A percentile compares a stretch with the other conserved stretches of the same genome.
phyloP scores from a whole-genome alignment of 2,888 invertebrate genomes.

The Papilio gigon region DNA sequence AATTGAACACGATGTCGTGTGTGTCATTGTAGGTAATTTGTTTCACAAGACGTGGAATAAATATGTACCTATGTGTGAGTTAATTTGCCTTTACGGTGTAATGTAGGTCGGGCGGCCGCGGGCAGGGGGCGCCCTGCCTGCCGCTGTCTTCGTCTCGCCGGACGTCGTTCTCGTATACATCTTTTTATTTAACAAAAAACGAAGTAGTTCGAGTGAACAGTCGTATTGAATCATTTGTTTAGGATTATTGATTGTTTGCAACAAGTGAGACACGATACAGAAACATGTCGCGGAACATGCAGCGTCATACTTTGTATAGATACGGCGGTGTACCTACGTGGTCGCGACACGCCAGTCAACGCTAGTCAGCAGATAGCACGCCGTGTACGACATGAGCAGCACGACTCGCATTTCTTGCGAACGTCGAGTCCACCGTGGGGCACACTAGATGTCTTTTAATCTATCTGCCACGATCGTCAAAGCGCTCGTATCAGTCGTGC shows the following conservation, averaged over 20 bases:
- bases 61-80: constrained; percentile 13
- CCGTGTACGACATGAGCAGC: not conserved
- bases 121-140: too few species aligned
- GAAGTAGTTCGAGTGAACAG: not conserved
- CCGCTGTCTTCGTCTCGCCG: not conserved
- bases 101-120: not conserved
- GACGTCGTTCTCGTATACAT: not conserved
- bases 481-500: too few species aligned
- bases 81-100: not conserved
- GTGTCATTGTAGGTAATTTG: not conserved
- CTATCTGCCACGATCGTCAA: too few species aligned
- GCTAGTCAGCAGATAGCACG: not conserved
- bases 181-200: not conserved
- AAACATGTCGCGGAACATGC: not conserved
- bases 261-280: not conserved
- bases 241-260: not conserved
- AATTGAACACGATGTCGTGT: not conserved
- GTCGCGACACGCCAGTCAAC: not conserved
- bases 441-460: too few species aligned
- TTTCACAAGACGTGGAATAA: not conserved
- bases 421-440: not conserved
- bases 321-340: not conserved
- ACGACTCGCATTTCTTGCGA: not conserved
- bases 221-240: not conserved
- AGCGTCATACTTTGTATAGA: not conserved